Evolutionary conservation across 1,140 invertebrate genomes (phyloP), one percentile per base, ranked within the genome.

Genomic region (Drosophila malerkotliana): DNA sequence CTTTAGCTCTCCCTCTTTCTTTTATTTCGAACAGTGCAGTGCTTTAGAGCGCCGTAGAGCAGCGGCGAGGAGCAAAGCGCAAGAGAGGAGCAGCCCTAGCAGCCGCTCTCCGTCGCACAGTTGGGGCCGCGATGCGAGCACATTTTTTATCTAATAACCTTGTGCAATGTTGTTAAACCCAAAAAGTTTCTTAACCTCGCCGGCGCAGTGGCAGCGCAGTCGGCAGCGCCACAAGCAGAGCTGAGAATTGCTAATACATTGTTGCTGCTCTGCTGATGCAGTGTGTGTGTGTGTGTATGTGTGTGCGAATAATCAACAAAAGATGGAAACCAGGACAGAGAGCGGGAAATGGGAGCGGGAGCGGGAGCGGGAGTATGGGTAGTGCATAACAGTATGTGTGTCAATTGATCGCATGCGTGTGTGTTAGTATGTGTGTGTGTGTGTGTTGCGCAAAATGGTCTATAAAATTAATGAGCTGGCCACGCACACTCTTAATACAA

Each of bases 141-240:
- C 77, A 77, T 91, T 89, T 90, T 85, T 91, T 91, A 89, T 91
- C 90, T 91, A 91, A 91, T 91, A 91, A 91, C 90, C 90, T 91
- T 91, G 90, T 90, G 76, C 72, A 89, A 82, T 91, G 90, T 91
- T 91, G 88, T 91, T 91, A 91, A 91, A 91, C 90, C 87, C 90
- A 88, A 91, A 90, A 91, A 91, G 90, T 91, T 91, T 91, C 78
- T 91, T 91, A 79, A 91, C 90, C 90, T 90, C 80, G 55, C 30
- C 62, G 71, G 56, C 49, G 57, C 63, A 69, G 69, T 67, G 66
- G 51, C 55, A 24, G 57, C 44, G 56, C 28, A 45, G 28, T 14
- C 32, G 44, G 34, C 21, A 24, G 52, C 28, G 30, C 15, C 56
- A 80, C 62, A 59, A 37, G 59, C 54, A 60, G 26, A 34, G 59